Conservation (phyloP, 2,797 vertebrate genomes). For the Emydoidea blandingii region DNA sequence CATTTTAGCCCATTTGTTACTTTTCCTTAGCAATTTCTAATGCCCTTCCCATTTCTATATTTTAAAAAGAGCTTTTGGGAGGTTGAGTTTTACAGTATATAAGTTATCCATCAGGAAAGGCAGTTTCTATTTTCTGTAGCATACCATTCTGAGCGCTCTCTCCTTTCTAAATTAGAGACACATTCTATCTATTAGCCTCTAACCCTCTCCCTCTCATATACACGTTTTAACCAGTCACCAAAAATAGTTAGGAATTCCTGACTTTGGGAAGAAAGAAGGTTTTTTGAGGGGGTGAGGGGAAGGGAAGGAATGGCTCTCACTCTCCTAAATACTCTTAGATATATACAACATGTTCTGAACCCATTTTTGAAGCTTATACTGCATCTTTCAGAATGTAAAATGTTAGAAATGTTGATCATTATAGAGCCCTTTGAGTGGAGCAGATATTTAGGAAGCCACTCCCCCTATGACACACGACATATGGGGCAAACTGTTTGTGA, state of each 20-base stretch:
- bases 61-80: neutral
- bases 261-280: neutral
- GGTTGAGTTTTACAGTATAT: neutral
- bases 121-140: neutral
- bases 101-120: neutral
- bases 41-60: neutral
- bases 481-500: neutral
- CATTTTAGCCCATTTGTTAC: neutral
- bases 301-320: neutral
- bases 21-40: neutral
- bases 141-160: neutral
- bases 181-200: neutral
- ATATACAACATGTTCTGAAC: neutral
- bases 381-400: neutral
- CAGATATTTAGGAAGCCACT: neutral
- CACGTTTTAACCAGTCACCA: neutral
- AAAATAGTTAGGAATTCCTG: neutral
- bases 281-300: too few species aligned
- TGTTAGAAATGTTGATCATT: neutral
- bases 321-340: neutral
- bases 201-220: neutral
- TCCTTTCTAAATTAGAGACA: neutral
- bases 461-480: neutral
- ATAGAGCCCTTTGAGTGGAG: neutral
- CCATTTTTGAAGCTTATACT: neutral